A percentile compares a stretch with the other conserved stretches of the same genome.
phyloP scores from a whole-genome alignment of 2,888 invertebrate genomes.

The Dolichopus griseipennis region DNA sequence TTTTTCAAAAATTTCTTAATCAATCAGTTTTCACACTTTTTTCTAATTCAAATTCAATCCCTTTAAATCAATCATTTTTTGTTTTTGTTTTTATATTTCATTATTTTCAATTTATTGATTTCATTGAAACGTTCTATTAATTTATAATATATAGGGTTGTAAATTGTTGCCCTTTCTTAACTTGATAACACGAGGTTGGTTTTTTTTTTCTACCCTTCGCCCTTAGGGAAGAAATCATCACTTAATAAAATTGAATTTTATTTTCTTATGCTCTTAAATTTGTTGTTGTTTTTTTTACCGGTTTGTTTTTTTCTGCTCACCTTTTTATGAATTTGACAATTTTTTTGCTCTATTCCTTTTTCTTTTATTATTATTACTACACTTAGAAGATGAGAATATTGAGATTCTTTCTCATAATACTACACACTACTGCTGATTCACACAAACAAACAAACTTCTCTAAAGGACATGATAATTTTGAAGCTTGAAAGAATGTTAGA shows the following conservation, averaged over 20 bases:
- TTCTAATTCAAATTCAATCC: too few species aligned
- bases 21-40: too few species aligned
- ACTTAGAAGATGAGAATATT: too few species aligned
- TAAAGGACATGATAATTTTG: conserved; percentile 27
- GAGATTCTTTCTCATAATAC: too few species aligned
- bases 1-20: too few species aligned
- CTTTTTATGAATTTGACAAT: background rate
- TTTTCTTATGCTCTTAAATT: conserved; percentile 30
- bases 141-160: background rate
- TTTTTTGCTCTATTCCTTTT: too few species aligned
- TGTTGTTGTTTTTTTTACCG: conserved; percentile 10
- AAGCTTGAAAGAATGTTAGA: background rate
- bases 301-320: background rate
- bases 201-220: too few species aligned
- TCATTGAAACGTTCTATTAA: background rate
- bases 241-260: conserved; percentile 40
- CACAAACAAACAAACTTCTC: conserved; percentile 17
- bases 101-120: background rate
- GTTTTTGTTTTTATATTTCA: too few species aligned
- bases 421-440: background rate
- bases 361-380: too few species aligned
- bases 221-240: conserved; percentile 24
- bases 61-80: too few species aligned
- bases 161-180: too few species aligned
- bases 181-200: too few species aligned